phyloP scores from a whole-genome alignment of 2,797 vertebrate genomes.

The Phrynocephalus vlangalii region DNA sequence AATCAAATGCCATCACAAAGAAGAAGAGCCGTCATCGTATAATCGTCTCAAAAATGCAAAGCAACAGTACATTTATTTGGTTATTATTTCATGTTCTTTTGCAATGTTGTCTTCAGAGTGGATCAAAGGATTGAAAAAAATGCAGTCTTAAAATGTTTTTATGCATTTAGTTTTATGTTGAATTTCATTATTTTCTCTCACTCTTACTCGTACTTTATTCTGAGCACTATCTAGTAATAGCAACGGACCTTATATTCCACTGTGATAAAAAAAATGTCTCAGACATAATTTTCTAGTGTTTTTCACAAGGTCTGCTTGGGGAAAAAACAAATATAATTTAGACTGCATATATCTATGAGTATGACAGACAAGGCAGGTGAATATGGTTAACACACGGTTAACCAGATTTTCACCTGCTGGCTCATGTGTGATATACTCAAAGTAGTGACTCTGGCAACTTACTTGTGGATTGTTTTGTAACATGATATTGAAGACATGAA shows the following conservation, averaged over 20 bases:
- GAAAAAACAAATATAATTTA: not conserved
- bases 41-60: slow-evolving; percentile 41
- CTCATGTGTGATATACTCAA: not conserved
- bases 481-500: not conserved
- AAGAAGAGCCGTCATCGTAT: slow-evolving; percentile 31
- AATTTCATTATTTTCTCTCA: slow-evolving; percentile 24
- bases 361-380: not conserved
- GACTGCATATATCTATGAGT: not conserved
- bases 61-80: slow-evolving; percentile 30
- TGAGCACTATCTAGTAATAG: not conserved
- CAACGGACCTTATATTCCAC: not conserved
- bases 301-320: not conserved
- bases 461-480: not conserved
- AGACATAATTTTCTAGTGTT: not conserved
- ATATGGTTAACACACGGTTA: too few relatives aligned
- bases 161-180: not conserved
- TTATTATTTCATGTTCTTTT: slow-evolving; percentile 34
- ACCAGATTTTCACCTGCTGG: not conserved
- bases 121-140: slow-evolving; percentile 18
- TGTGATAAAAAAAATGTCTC: not conserved
- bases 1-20: slow-evolving; percentile 50
- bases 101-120: slow-evolving; percentile 9
- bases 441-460: not conserved
- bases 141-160: not conserved
- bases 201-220: not conserved